These are phyloP conservation scores for Perognathus longimembris DNA, from an alignment of 2,113 vertebrate species.

Conservation along the genomic window DNA sequence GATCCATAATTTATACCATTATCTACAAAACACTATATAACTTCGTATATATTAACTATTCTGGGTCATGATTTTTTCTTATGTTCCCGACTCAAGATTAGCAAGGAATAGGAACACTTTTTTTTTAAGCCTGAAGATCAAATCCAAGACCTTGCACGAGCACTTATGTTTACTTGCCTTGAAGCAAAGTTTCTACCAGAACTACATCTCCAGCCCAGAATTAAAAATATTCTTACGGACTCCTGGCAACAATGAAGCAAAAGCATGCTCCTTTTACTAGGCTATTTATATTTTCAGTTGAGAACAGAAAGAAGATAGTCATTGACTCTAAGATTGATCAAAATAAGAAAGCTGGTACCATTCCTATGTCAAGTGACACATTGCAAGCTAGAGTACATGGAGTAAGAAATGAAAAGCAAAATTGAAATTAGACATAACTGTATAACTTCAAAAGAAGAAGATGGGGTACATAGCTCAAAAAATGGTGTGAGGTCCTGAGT, in stretches of 20 bases:
- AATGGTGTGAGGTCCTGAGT: too few species aligned
- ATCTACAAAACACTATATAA: too few species aligned
- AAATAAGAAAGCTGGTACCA: slow-evolving; percentile 32
- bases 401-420: slow-evolving; percentile 46
- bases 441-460: neutral
- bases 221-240: slow-evolving; percentile 1
- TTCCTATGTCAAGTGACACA: slow-evolving; percentile 40
- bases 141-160: neutral
- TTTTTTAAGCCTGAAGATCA: neutral
- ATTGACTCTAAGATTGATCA: slow-evolving; percentile 33
- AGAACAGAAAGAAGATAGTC: neutral
- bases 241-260: neutral
- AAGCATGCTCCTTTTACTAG: slow-evolving; percentile 36
- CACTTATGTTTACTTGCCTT: too few species aligned
- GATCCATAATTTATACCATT: too few species aligned
- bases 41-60: too few species aligned
- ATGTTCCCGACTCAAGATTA: neutral
- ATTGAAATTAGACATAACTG: neutral
- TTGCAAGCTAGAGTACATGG: neutral
- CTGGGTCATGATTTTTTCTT: slow-evolving; percentile 16
- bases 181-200: neutral
- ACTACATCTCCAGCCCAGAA: neutral
- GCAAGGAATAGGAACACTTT: neutral
- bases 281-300: slow-evolving; percentile 12
- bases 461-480: too few species aligned